A percentile compares a stretch with the other conserved stretches of the same genome.
phyloP scores from a whole-genome alignment of 1,140 invertebrate genomes.

The Drosophila micromelanica region DNA sequence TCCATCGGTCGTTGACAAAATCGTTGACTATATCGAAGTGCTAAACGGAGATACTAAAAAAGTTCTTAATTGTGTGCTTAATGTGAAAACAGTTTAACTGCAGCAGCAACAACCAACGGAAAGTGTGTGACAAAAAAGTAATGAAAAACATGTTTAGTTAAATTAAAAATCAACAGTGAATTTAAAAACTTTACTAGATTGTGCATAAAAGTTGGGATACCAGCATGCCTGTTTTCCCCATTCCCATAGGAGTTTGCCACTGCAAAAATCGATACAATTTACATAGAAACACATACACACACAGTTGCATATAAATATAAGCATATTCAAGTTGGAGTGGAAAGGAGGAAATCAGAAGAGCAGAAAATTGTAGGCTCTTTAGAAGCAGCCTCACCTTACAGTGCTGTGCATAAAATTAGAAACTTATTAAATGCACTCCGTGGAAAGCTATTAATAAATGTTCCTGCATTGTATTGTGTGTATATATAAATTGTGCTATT shows the following conservation, averaged over 20 bases:
- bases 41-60: constrained; percentile 56
- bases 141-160: constrained; percentile 21
- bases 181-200: constrained; percentile 5
- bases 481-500: constrained; percentile 12
- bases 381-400: constrained; percentile 46
- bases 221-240: constrained; percentile 22
- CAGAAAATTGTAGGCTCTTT: constrained; percentile 45
- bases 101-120: constrained; percentile 29
- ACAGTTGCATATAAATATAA: constrained; percentile 22
- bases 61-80: constrained; percentile 41
- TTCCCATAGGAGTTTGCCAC: constrained; percentile 54
- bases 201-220: constrained; percentile 24
- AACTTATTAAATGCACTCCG: constrained; percentile 2
- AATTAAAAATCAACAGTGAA: constrained; percentile 32
- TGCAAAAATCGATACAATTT: constrained; percentile 73
- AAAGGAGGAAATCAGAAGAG: constrained; percentile 40
- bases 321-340: constrained; percentile 26
- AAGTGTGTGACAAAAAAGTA: constrained; percentile 48
- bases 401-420: constrained; percentile 48
- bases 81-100: constrained; percentile 35
- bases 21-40: constrained; percentile 48
- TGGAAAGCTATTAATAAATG: constrained; percentile 14
- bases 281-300: constrained; percentile 48
- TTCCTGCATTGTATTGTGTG: not conserved
- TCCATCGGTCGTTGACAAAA: constrained; percentile 57